These are phyloP conservation scores for Sebastes vulpes DNA, from an alignment of 2,797 vertebrate genomes.

Conservation along the genomic window DNA sequence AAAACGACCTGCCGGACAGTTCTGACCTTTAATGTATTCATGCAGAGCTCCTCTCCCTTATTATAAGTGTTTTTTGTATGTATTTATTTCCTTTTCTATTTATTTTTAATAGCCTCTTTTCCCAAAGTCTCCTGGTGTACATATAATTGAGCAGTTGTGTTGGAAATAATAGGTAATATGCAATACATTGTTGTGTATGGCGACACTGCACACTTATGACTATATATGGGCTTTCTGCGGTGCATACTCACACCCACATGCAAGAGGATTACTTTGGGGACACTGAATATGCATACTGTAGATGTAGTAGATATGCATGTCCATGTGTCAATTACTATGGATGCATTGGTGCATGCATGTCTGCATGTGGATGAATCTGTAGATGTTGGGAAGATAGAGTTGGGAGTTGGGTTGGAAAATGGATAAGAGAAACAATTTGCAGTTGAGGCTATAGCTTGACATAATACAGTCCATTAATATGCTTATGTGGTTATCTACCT, in stretches of 20 bases:
- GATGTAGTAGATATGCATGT: background rate
- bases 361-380: background rate
- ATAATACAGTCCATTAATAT: background rate
- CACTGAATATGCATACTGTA: background rate
- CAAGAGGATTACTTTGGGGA: background rate
- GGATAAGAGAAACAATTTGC: background rate
- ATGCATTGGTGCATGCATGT: background rate
- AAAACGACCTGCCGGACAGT: background rate
- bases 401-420: background rate
- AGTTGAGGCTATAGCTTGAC: background rate
- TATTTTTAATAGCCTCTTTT: background rate
- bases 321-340: background rate
- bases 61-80: background rate
- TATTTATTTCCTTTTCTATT: background rate
- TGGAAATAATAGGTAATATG: background rate
- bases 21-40: background rate
- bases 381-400: background rate
- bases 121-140: background rate
- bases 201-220: background rate
- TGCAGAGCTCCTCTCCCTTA: background rate
- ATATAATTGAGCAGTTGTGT: background rate
- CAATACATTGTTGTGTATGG: background rate
- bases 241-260: background rate
- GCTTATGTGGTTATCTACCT: background rate
- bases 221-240: background rate